Evolutionary conservation across 2,888 invertebrate species (phyloP), one percentile per base, ranked within the genome.

Genomic region (Tachina lurida): DNA sequence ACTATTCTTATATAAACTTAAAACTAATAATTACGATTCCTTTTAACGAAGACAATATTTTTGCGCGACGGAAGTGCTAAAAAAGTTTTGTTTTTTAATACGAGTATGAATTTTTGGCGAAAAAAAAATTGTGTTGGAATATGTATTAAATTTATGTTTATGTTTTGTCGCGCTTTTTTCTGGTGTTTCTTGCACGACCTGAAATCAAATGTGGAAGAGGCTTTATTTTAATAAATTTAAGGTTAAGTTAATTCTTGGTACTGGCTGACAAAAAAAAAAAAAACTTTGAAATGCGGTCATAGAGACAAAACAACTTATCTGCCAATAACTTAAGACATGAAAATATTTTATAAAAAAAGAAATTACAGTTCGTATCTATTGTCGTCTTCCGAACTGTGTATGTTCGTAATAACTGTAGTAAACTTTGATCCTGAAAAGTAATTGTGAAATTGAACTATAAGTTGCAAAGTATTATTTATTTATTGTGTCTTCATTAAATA

Each of bases 401-500:
- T 4, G 43, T 43, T 17, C 10, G 41, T 43, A 7, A 10, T 41
- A 43, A 10, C 7, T 62, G 10, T 43, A 62, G 17, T 41, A 12
- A 62, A 17, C 10, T n/a, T 41, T 41, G 7, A 39, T 4, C n/a
- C 10, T 17, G 4, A 41, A 31, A 58, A 31, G 15, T 58, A 58
- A 15, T 31, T 58, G 10, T 58, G 19, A 9, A 54, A 56, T 2
- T 39, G 17, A 56, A 71, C 13, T 62, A 12, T n/a, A 12, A 60
- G 31, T 58, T 70, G 15, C 60, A 49, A 62, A 39, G 60, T 74
- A 75, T 75, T 62, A 39, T 49, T 75, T 43, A 43, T 5, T n/a
- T 31, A 19, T 47, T 56, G 47, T 52, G 41, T 39, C 62, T 62
- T 39, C 5, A 31, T 73, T 43, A 49, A 71, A 45, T 39, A n/a